Conservation (phyloP, 92 coral and sea anemone genomes). For the Ricordea florida region DNA sequence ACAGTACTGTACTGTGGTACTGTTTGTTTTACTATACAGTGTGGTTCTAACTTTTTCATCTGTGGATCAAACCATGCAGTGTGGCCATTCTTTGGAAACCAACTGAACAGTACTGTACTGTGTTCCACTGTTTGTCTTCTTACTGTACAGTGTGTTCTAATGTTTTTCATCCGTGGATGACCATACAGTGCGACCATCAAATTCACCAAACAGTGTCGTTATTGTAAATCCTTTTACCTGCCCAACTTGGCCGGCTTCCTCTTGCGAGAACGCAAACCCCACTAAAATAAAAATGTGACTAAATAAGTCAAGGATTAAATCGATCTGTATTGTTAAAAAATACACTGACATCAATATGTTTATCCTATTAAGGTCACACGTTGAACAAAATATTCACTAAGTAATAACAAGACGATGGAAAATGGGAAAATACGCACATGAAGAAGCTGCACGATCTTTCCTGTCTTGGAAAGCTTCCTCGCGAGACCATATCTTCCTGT, state of each 20-base stretch:
- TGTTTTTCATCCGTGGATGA: no score
- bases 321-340: neutral
- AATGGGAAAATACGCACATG: slow-evolving; percentile 62
- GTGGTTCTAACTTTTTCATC: no score
- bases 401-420: neutral
- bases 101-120: neutral
- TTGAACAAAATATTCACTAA: neutral
- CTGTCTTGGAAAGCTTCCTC: slow-evolving; percentile 80
- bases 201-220: no score
- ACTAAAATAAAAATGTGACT: slow-evolving; percentile 43
- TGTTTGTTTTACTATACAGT: no score
- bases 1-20: no score
- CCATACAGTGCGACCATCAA: neutral
- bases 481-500: slow-evolving; percentile 80
- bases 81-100: no score
- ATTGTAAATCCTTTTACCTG: slow-evolving; percentile 60
- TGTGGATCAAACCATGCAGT: no score
- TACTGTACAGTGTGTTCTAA: no score
- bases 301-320: neutral
- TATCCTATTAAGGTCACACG: neutral
- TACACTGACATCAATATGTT: neutral
- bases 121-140: neutral
- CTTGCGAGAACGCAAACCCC: slow-evolving; percentile 99
- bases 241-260: slow-evolving; percentile 90
- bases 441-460: slow-evolving; percentile 73